Conservation (phyloP, 2,797 vertebrate species). For the Lutjanus argentimaculatus region DNA sequence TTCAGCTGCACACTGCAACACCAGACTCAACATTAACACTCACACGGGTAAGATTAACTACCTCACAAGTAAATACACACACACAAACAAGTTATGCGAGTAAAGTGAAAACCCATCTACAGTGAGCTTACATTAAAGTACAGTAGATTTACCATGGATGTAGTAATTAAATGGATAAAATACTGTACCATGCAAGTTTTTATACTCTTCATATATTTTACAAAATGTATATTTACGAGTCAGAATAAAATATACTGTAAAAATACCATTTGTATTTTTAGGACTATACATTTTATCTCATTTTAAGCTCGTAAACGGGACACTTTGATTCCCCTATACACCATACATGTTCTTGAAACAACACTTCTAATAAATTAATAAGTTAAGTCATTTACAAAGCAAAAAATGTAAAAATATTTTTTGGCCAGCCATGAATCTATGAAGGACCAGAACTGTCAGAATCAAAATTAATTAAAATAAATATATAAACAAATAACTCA, state of each 20-base stretch:
- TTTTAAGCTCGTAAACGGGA: too few species aligned
- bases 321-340: not conserved
- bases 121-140: not conserved
- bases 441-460: too few species aligned
- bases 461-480: too few species aligned
- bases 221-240: not conserved
- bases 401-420: too few species aligned
- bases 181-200: too few species aligned
- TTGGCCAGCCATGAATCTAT: too few species aligned
- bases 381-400: not conserved
- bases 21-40: not conserved
- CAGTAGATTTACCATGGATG: not conserved
- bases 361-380: not conserved
- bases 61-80: not conserved
- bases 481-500: too few species aligned
- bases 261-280: not conserved
- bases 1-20: constrained; percentile 53
- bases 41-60: not conserved
- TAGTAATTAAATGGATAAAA: not conserved
- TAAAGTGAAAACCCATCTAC: not conserved
- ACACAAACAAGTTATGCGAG: not conserved
- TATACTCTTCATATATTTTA: not conserved
- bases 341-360: not conserved
- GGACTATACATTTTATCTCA: not conserved
- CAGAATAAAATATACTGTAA: not conserved